These are phyloP conservation scores for Andrena dorsata DNA, from an alignment of 2,888 invertebrate genomes.

Conservation along the genomic window DNA sequence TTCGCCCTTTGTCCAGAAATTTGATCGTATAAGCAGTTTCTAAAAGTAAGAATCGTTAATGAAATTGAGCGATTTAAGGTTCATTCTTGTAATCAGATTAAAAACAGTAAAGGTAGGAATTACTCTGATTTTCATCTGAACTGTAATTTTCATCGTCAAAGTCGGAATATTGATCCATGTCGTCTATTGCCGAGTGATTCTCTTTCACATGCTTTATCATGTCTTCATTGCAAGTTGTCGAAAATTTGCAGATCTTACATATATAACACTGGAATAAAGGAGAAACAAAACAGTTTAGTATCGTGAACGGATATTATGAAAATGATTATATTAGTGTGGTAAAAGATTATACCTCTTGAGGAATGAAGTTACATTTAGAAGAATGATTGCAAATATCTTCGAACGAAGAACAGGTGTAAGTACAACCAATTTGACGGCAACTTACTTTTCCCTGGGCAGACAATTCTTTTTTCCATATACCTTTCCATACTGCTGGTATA, in stretches of 20 bases:
- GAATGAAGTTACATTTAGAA: constrained; percentile 75
- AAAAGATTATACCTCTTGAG: constrained; percentile 66
- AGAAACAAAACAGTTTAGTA: neutral
- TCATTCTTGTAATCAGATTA: constrained; percentile 6
- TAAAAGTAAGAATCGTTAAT: constrained; percentile 38
- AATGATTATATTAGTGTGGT: neutral
- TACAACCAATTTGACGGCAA: constrained; percentile 80
- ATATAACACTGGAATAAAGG: constrained; percentile 71
- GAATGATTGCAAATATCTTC: constrained; percentile 80
- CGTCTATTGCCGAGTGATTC: constrained; percentile 70
- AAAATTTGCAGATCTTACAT: constrained; percentile 81
- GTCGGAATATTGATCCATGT: constrained; percentile 51
- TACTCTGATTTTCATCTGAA: constrained; percentile 58
- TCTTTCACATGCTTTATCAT: constrained; percentile 76
- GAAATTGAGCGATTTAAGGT: neutral
- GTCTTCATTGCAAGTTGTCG: constrained; percentile 69
- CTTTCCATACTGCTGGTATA: constrained; percentile 73
- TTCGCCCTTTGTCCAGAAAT: constrained; percentile 29
- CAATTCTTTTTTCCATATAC: constrained; percentile 77
- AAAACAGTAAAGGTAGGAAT: constrained; percentile 2
- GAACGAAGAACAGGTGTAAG: constrained; percentile 68
- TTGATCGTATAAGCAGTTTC: constrained; percentile 26
- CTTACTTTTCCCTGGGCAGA: constrained; percentile 59
- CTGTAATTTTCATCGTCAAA: constrained; percentile 51
- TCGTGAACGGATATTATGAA: neutral